Evolutionary conservation across 2,797 vertebrate genomes (phyloP), one percentile per base, ranked within the genome.

Genomic region (Myotis planiceps): DNA sequence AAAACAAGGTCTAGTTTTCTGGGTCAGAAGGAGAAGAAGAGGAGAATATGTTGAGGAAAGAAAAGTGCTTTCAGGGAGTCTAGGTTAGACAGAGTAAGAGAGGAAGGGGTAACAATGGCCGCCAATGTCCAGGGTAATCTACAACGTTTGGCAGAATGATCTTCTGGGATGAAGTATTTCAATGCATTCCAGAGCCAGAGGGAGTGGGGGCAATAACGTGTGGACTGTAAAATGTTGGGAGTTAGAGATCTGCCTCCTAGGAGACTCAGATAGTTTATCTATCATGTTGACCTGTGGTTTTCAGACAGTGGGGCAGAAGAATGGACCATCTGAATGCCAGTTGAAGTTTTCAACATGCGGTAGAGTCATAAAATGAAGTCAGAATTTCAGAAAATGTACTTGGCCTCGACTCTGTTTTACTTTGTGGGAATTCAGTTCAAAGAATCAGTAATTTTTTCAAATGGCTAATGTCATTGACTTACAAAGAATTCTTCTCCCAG

Each of bases 341-440:
- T 10, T 85, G 76, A 84, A 32, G 65, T 81, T 84, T 92, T 84
- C 78, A 82, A 27, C 42, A 12, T 51, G 90, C 37, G 23, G 9
- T 13, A 23, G 68, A 65, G 37, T 92, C 78, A n/a, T 55, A 94
- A 88, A 53, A 66, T 68, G 68, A 95, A 78, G 84, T 82, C 69
- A 92, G 92, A 92, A 82, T 39, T 72, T 90, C 39, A 96, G 94
- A 60, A 79, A 82, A 68, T 79, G 49, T 93, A 69, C 88, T 96
- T 86, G 82, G 68, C 51, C 25, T 63, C 19, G 71, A 71, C 42
- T 90, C 68, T 79, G 49, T 47, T 96, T 96, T 71, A 51, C 34
- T 85, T 93, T 75, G 74, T 55, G 86, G 88, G 65, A 92, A 88
- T 92, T 90, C 60, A 82, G 69, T 85, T 95, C 81, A 97, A 93